Percentiles rank a stretch among this genome's conserved stretches.
phyloP scores from a whole-genome alignment of 2,113 vertebrate genomes.

The Lethenteron reissneri region DNA sequence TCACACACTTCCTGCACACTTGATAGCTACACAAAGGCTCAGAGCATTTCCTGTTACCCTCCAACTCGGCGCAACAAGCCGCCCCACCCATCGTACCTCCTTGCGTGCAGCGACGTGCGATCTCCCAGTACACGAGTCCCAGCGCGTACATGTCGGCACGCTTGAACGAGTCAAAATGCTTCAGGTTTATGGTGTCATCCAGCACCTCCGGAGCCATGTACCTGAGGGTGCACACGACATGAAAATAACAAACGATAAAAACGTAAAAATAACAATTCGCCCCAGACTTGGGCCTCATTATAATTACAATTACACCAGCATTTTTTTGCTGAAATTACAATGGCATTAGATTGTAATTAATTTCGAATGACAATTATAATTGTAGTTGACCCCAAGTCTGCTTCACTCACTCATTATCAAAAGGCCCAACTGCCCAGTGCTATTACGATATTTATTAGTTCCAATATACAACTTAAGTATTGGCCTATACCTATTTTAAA shows the following conservation, averaged over 20 bases:
- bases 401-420: too few relatives aligned
- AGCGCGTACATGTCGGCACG: slow-evolving; percentile 73
- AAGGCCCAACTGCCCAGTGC: too few relatives aligned
- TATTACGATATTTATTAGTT: too few relatives aligned
- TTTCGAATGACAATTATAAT: too few relatives aligned
- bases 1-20: not conserved
- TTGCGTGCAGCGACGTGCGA: slow-evolving; percentile 55
- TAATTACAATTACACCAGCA: too few relatives aligned
- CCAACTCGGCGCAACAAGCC: too few relatives aligned
- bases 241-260: not conserved
- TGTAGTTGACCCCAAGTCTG: too few relatives aligned
- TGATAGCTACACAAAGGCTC: not conserved
- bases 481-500: too few relatives aligned
- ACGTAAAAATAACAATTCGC: not conserved
- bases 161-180: slow-evolving; percentile 84
- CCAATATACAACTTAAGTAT: too few relatives aligned
- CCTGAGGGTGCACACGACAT: slow-evolving; percentile 21
- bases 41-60: not conserved
- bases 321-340: too few relatives aligned
- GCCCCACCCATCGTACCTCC: slow-evolving; percentile 33
- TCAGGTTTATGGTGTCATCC: slow-evolving; percentile 60
- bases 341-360: too few relatives aligned
- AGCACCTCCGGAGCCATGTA: slow-evolving; percentile 97
- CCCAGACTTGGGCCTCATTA: not conserved
- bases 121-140: slow-evolving; percentile 86